These are phyloP conservation scores for Chloropsis hardwickii DNA, from an alignment of 2,113 vertebrate genomes.

Conservation along the genomic window DNA sequence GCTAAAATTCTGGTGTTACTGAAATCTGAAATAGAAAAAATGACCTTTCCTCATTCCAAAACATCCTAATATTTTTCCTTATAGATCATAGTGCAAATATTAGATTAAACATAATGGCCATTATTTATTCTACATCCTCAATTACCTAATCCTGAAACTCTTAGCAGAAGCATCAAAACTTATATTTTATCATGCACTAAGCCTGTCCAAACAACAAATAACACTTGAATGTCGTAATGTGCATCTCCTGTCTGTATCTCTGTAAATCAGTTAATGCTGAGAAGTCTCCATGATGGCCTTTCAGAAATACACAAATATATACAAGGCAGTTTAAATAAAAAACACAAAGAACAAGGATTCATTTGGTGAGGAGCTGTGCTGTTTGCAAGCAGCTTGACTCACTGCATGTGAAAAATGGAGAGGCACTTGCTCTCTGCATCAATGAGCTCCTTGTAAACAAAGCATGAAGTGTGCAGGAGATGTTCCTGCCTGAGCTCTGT, in stretches of 20 bases:
- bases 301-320: not conserved
- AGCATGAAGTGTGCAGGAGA: not conserved
- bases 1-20: not conserved
- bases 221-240: not conserved
- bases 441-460: not conserved
- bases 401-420: not conserved
- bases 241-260: not conserved
- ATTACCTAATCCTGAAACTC: not conserved
- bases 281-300: not conserved
- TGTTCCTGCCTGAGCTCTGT: not conserved
- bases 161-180: not conserved
- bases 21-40: not conserved
- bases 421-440: not conserved
- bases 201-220: not conserved
- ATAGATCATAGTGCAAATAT: not conserved
- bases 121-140: not conserved
- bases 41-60: not conserved
- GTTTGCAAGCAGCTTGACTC: not conserved
- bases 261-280: not conserved
- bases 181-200: not conserved
- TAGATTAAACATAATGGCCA: not conserved
- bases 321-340: not conserved
- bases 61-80: not conserved
- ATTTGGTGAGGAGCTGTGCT: not conserved
- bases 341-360: not conserved